Evolutionary conservation across 2,888 invertebrate genomes (phyloP).

Genomic region (Himalopsyche japonica): DNA sequence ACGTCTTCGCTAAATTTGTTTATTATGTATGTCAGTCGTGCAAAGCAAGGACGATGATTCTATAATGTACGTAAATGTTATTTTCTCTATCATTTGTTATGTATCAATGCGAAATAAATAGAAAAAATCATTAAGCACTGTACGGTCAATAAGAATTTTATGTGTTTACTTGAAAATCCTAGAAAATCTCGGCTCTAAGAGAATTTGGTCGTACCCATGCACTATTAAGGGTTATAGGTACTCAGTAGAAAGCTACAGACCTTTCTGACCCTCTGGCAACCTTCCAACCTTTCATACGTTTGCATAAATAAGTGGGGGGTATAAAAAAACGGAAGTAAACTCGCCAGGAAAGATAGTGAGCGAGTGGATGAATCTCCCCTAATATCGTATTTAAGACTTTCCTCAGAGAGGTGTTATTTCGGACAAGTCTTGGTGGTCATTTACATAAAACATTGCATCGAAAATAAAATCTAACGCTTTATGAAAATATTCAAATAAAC

Average conservation of each 20-base stretch:
- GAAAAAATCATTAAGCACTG: not conserved
- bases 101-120: not conserved
- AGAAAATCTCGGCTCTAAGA: not conserved
- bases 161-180: conserved; percentile 1
- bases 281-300: conserved; percentile 29
- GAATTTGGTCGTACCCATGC: not conserved
- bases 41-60: not conserved
- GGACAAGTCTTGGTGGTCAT: not conserved
- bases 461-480: not conserved
- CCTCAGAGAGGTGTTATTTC: not conserved
- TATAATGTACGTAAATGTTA: not conserved
- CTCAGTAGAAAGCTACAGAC: not conserved
- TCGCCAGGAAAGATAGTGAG: not conserved
- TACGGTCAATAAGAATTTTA: not conserved
- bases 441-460: not conserved
- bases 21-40: too few relatives aligned
- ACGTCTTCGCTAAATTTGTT: too few relatives aligned
- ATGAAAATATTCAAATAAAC: not conserved
- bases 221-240: conserved; percentile 6
- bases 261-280: conserved; percentile 15
- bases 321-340: conserved; percentile 17
- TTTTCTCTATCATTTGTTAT: not conserved
- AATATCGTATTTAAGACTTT: not conserved
- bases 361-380: not conserved
- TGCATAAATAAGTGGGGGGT: conserved; percentile 29